phyloP scores from a whole-genome alignment of 2,797 vertebrate species.

The Cryptoblepharus egeriae region DNA sequence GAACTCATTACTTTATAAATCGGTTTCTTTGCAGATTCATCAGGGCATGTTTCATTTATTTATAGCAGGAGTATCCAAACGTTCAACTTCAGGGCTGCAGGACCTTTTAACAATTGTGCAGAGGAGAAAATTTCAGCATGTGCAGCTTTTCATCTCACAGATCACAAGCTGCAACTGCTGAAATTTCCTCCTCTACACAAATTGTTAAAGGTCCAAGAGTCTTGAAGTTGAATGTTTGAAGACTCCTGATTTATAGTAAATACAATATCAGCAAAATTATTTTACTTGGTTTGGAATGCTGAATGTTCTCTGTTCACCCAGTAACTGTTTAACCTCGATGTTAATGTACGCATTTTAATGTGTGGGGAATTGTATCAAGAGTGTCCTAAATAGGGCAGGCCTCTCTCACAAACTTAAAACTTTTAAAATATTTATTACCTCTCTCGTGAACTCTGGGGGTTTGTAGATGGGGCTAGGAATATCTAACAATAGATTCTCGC shows the following conservation, averaged over 20 bases:
- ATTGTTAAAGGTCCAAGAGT: no score
- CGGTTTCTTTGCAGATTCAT: background rate
- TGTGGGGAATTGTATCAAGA: background rate
- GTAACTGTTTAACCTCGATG: slow-evolving; percentile 26
- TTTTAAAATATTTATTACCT: background rate
- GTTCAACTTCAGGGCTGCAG: no score
- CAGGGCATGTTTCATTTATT: slow-evolving; percentile 28
- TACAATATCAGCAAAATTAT: background rate
- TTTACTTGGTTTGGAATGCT: slow-evolving; percentile 28
- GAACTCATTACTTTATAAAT: slow-evolving; percentile 1
- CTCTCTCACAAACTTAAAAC: background rate
- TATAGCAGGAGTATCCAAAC: no score
- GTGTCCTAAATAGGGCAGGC: background rate
- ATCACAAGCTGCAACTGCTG: no score
- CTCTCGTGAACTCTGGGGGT: no score
- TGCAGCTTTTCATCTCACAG: no score
- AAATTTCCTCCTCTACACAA: no score
- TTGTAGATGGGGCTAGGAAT: background rate
- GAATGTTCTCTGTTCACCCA: background rate
- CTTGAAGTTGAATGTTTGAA: no score
- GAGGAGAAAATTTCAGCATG: no score
- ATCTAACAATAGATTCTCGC: background rate
- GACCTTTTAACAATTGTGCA: no score
- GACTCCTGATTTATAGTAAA: no score
- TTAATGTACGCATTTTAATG: background rate